Conservation (phyloP, 2,888 invertebrate genomes). For the Tinea trinotella region DNA sequence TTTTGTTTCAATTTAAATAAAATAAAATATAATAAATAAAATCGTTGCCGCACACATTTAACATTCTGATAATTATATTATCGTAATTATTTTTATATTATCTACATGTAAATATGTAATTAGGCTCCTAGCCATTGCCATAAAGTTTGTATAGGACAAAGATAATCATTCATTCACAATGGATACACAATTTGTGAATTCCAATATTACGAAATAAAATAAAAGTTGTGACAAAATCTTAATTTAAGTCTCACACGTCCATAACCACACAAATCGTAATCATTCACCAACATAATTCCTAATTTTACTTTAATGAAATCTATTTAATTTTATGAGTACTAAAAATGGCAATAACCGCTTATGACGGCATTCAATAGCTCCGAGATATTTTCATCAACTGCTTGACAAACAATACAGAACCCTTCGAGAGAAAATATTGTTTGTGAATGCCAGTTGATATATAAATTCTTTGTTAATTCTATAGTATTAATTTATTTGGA, state of each 20-base stretch:
- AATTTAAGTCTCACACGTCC: background rate
- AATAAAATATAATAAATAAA: slow-evolving; percentile 1
- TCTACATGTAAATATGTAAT: background rate
- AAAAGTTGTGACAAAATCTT: background rate
- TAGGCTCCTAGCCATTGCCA: slow-evolving; percentile 12
- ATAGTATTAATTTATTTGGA: too few relatives aligned
- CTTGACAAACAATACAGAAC: background rate
- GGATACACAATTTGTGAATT: background rate
- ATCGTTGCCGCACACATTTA: slow-evolving; percentile 6
- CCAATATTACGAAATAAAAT: background rate
- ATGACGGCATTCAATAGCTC: background rate
- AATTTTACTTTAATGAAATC: too few relatives aligned
- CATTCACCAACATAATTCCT: background rate
- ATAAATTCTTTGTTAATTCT: background rate
- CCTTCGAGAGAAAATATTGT: background rate
- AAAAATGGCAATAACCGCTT: background rate
- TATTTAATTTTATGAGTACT: too few relatives aligned
- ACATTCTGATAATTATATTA: slow-evolving; percentile 13
- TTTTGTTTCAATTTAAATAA: background rate
- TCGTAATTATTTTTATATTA: slow-evolving; percentile 8
- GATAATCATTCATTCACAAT: background rate
- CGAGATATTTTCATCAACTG: background rate
- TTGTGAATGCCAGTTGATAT: background rate
- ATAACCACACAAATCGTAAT: background rate
- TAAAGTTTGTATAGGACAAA: slow-evolving; percentile 2